phyloP scores from a whole-genome alignment of 2,888 invertebrate species.

The Hymenopus coronatus region DNA sequence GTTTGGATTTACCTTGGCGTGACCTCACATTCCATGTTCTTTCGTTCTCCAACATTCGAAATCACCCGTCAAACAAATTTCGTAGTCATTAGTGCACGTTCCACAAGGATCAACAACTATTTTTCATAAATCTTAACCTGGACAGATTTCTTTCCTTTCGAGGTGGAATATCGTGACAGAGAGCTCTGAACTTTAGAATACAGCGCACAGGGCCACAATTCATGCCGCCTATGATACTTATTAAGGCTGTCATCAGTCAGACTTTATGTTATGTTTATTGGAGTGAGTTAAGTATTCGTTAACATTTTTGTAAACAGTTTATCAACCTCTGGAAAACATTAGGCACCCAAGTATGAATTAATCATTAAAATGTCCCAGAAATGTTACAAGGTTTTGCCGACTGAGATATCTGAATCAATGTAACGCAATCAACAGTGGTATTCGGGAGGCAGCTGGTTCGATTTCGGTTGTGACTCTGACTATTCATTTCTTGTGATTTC shows the following conservation, averaged over 20 bases:
- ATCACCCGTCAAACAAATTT: slow-evolving; percentile 11
- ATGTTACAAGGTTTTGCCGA: too few species aligned
- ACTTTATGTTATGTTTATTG: too few species aligned
- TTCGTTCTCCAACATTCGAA: slow-evolving; percentile 7
- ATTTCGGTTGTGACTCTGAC: too few species aligned
- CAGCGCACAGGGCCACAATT: background rate
- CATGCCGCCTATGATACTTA: background rate
- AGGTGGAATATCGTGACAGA: background rate
- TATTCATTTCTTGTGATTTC: too few species aligned
- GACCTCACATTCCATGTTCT: background rate
- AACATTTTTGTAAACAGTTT: too few species aligned
- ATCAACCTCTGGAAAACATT: too few species aligned
- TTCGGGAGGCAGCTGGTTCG: too few species aligned
- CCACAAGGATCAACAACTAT: background rate
- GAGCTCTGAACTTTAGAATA: background rate
- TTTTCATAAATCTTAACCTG: background rate
- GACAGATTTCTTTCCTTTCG: background rate
- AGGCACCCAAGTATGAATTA: too few species aligned
- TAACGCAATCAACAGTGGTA: too few species aligned
- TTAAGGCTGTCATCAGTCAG: background rate
- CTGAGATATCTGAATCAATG: too few species aligned
- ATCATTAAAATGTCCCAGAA: too few species aligned
- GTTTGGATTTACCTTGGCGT: slow-evolving; percentile 6
- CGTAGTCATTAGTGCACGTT: slow-evolving; percentile 15
- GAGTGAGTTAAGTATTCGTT: too few species aligned